phyloP scores from a whole-genome alignment of 2,888 invertebrate genomes.

The Aproaerema taeniolella region DNA sequence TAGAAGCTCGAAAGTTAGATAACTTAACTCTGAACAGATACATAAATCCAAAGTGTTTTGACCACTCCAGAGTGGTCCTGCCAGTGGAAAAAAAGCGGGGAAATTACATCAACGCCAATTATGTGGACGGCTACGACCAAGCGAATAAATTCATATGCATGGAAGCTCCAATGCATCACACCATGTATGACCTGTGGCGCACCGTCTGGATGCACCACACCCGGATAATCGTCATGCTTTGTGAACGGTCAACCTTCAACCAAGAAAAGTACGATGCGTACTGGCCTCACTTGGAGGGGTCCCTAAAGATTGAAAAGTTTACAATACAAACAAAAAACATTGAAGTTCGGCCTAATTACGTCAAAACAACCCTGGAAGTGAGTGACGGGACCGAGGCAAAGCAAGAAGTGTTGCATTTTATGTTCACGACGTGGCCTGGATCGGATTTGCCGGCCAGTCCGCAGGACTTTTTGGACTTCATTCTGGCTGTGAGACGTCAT shows the following conservation, averaged over 20 bases:
- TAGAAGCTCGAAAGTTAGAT: not conserved
- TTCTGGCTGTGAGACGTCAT: conserved; percentile 1
- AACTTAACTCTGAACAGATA: not conserved
- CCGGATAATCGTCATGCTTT: not conserved
- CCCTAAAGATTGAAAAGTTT: not conserved
- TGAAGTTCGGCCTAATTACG: conserved; percentile 2
- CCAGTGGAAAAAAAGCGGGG: not conserved
- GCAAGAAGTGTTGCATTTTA: conserved; percentile 6
- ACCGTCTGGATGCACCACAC: not conserved
- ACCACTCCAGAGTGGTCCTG: not conserved
- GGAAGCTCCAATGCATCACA: not conserved
- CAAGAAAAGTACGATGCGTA: not conserved
- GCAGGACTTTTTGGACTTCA: conserved; percentile 7
- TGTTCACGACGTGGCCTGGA: conserved; percentile 1
- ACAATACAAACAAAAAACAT: conserved; percentile 3
- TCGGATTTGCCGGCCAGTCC: not conserved
- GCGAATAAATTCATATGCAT: not conserved
- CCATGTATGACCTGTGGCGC: not conserved
- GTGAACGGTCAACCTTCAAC: not conserved
- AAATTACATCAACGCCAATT: not conserved
- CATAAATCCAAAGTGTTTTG: not conserved
- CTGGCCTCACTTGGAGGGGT: not conserved
- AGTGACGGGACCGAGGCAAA: conserved; percentile 3
- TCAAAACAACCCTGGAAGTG: conserved; percentile 4
- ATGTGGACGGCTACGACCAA: not conserved